Percentiles rank a stretch among this genome's conserved stretches.
Conservation (phyloP, 2,113 vertebrate genomes). For the Notiomystis cincta region DNA sequence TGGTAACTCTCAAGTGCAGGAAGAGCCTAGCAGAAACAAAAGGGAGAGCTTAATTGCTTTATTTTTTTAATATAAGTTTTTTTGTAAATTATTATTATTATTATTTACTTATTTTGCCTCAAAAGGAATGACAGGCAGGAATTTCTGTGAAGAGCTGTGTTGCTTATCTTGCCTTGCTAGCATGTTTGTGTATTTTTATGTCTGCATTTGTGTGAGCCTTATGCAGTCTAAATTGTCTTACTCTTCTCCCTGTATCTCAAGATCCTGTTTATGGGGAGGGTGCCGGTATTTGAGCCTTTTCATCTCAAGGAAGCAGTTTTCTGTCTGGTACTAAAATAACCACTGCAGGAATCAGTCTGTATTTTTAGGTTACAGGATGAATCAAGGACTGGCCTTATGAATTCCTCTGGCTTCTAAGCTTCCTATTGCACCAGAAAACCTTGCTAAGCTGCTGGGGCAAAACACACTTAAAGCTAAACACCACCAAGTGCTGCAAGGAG, state of each 20-base stretch:
- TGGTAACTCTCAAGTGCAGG: not conserved
- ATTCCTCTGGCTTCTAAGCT: conserved; percentile 25
- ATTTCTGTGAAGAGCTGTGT: not conserved
- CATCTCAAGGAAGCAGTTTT: conserved; percentile 72
- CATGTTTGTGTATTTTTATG: not conserved
- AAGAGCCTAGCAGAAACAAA: not conserved
- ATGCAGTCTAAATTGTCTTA: conserved; percentile 31
- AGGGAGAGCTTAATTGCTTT: not conserved
- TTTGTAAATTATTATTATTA: not conserved
- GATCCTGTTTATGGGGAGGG: conserved; percentile 65
- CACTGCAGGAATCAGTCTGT: conserved; percentile 49
- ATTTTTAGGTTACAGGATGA: conserved; percentile 73
- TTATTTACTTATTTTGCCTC: not conserved
- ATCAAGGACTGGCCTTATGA: not conserved
- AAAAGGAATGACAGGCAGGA: not conserved
- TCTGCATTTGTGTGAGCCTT: conserved; percentile 11
- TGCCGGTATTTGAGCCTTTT: conserved; percentile 49
- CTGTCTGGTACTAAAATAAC: conserved; percentile 66
- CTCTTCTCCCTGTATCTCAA: conserved; percentile 27
- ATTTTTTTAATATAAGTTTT: too few relatives aligned
- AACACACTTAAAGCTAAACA: not conserved
- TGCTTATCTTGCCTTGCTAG: not conserved
- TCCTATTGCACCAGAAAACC: conserved; percentile 56
- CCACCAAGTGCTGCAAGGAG: not conserved
- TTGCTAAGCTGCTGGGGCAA: not conserved